phyloP scores from a whole-genome alignment of 2,797 vertebrate genomes.

The Sitta carolinensis region DNA sequence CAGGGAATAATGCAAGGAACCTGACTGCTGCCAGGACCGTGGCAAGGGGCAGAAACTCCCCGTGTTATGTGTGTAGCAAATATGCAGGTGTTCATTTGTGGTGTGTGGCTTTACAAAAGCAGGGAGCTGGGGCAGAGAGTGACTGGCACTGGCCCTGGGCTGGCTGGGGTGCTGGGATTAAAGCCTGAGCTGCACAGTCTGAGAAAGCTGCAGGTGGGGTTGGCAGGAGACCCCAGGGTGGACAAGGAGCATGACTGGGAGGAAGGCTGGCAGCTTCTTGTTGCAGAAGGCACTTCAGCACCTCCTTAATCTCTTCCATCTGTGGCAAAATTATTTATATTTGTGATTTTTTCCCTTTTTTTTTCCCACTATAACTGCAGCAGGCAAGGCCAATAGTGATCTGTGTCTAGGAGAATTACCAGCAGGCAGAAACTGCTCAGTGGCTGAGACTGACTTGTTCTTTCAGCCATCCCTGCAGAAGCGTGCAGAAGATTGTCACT shows the following conservation, averaged over 20 bases:
- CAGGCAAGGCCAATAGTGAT: neutral
- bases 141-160: neutral
- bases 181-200: neutral
- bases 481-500: neutral
- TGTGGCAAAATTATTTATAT: neutral
- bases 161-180: neutral
- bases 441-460: neutral
- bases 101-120: neutral
- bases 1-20: neutral
- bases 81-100: fast-evolving
- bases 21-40: neutral
- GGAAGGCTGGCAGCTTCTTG: neutral
- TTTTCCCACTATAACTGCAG: neutral
- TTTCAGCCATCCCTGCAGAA: neutral
- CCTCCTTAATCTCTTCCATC: neutral
- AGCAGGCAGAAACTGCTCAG: neutral
- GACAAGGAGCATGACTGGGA: neutral
- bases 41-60: neutral
- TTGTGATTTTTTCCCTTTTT: fast-evolving
- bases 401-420: neutral
- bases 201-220: neutral
- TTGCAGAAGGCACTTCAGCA: neutral
- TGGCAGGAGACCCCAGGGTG: neutral
- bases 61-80: fast-evolving
- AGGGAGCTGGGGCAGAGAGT: neutral